These are phyloP conservation scores for Tupaia chinensis DNA, from an alignment of 2,113 vertebrate genomes.

Conservation along the genomic window DNA sequence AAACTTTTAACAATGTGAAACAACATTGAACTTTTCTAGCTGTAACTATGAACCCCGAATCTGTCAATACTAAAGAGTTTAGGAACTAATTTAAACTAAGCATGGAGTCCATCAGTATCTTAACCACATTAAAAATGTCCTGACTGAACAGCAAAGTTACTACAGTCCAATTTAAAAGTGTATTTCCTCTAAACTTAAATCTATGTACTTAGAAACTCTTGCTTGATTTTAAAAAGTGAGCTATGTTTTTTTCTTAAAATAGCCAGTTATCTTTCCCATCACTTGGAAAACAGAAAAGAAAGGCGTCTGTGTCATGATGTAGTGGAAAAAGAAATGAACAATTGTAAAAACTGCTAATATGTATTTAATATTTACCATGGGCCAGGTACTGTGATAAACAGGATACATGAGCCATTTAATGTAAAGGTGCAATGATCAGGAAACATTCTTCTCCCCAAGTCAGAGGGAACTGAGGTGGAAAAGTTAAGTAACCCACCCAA, in stretches of 20 bases:
- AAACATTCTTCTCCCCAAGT: background rate
- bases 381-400: background rate
- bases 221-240: conserved; percentile 46
- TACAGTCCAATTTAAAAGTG: conserved; percentile 1
- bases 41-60: conserved; percentile 33
- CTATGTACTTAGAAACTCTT: background rate
- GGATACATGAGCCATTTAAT: background rate
- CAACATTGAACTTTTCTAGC: conserved; percentile 44
- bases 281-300: background rate
- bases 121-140: conserved; percentile 38
- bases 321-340: conserved; percentile 20
- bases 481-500: conserved; percentile 48
- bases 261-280: background rate
- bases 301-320: background rate
- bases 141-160: conserved; percentile 42
- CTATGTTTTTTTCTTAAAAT: conserved; percentile 25
- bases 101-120: background rate
- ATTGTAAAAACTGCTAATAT: conserved; percentile 37
- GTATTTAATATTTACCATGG: conserved; percentile 2
- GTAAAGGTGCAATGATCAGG: background rate
- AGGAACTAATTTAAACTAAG: conserved; percentile 42
- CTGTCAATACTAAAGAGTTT: conserved; percentile 13
- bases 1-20: conserved; percentile 53
- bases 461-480: conserved; percentile 29
- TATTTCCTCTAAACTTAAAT: conserved; percentile 40